Evolutionary conservation across 2,113 vertebrate genomes (phyloP).

Genomic region (Leptobrachium ailaonicum): DNA sequence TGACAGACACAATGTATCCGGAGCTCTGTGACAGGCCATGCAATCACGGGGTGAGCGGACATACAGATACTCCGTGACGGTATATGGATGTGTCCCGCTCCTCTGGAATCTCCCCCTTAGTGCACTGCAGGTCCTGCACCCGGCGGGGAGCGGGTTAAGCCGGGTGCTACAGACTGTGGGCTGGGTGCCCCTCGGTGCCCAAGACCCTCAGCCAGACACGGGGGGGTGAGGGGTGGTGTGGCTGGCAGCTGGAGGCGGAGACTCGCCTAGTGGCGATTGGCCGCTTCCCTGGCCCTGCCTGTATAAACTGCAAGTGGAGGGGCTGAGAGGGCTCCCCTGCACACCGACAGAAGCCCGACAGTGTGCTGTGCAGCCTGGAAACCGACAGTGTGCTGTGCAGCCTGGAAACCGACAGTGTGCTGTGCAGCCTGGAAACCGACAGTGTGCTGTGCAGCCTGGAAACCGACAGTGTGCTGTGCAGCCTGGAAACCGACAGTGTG

Average conservation of each 20-base stretch:
- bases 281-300: conserved; percentile 90
- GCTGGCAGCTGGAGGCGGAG: conserved; percentile 82
- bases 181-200: too few species aligned
- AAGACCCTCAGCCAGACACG: conserved; percentile 69
- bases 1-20: too few species aligned
- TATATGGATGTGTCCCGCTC: too few species aligned
- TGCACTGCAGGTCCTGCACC: too few species aligned
- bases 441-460: conserved; percentile 70
- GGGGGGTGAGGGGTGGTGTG: conserved; percentile 79
- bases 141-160: too few species aligned
- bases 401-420: conserved; percentile 67
- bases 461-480: conserved; percentile 62
- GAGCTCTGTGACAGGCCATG: too few species aligned
- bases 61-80: too few species aligned
- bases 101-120: too few species aligned
- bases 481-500: conserved; percentile 70
- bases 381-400: conserved; percentile 65
- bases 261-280: conserved; percentile 91
- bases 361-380: conserved; percentile 66
- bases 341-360: conserved; percentile 63
- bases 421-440: conserved; percentile 71
- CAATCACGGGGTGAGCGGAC: too few species aligned
- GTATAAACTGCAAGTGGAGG: conserved; percentile 88
- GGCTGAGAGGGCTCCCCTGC: conserved; percentile 82
- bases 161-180: too few species aligned